phyloP scores from a whole-genome alignment of 2,113 vertebrate genomes.

The Ranitomeya imitator region DNA sequence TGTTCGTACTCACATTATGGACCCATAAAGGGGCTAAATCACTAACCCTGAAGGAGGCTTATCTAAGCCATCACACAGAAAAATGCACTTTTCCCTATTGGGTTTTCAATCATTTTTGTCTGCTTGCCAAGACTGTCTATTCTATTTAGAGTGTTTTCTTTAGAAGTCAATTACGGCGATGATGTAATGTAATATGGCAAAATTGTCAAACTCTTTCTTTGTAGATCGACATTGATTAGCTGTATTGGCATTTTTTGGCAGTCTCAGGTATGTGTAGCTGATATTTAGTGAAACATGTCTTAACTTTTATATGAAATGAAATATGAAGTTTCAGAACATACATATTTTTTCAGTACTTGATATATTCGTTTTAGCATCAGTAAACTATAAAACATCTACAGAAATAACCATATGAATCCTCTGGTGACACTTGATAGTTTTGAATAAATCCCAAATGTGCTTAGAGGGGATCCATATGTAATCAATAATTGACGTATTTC shows the following conservation, averaged over 20 bases:
- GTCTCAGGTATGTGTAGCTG: neutral
- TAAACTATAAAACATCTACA: neutral
- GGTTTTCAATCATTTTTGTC: slow-evolving; percentile 4
- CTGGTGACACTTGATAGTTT: neutral
- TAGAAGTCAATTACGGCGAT: slow-evolving; percentile 25
- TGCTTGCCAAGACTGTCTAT: slow-evolving; percentile 5
- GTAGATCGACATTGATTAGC: neutral
- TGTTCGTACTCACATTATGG: neutral
- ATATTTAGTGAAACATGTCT: neutral
- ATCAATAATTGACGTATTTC: neutral
- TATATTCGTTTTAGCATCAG: neutral
- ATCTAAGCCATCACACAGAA: neutral
- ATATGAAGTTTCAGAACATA: slow-evolving; percentile 12
- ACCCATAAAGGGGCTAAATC: neutral
- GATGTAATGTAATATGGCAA: slow-evolving; percentile 20
- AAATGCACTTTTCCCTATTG: neutral
- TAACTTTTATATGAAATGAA: neutral
- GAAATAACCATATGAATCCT: neutral
- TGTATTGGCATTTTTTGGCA: neutral
- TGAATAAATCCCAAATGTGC: neutral
- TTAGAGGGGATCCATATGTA: neutral
- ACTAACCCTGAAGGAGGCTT: neutral
- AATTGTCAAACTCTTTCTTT: slow-evolving; percentile 3
- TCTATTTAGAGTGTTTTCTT: slow-evolving; percentile 14
- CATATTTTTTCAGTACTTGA: neutral